These are phyloP conservation scores for Drosophila chauvacae DNA, from an alignment of 1,140 invertebrate genomes.

Conservation along the genomic window DNA sequence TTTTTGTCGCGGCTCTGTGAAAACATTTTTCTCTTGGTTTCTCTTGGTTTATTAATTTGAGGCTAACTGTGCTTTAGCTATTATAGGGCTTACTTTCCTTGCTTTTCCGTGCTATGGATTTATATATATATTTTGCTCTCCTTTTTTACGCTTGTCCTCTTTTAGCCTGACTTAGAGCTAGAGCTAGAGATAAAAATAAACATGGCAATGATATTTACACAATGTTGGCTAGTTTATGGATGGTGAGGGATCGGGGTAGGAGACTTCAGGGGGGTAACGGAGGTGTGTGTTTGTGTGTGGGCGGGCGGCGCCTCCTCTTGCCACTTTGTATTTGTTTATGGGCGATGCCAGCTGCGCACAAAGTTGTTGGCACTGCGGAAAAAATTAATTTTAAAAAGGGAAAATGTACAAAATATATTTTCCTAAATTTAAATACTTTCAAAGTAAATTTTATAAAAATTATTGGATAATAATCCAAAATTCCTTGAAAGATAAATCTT, in stretches of 20 bases:
- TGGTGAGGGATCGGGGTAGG: neutral
- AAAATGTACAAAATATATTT: neutral
- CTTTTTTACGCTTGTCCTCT: conserved; percentile 31
- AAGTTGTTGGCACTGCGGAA: conserved; percentile 46
- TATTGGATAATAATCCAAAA: accelerated
- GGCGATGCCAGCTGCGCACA: conserved; percentile 66
- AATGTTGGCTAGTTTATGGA: conserved; percentile 60
- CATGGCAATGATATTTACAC: conserved; percentile 81
- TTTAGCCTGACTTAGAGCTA: conserved; percentile 68
- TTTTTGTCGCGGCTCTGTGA: conserved; percentile 6
- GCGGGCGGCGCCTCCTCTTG: conserved; percentile 31
- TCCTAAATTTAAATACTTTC: neutral
- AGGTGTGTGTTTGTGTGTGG: conserved; percentile 2
- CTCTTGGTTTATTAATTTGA: conserved; percentile 56
- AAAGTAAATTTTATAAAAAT: neutral
- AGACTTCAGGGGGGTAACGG: conserved; percentile 9
- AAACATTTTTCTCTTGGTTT: conserved; percentile 17
- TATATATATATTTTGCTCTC: conserved; percentile 11
- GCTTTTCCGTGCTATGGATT: conserved; percentile 44
- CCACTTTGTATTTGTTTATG: conserved; percentile 81
- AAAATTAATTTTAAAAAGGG: neutral
- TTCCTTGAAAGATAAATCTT: neutral
- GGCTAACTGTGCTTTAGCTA: conserved; percentile 61
- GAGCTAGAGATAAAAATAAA: conserved; percentile 80
- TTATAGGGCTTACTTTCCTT: conserved; percentile 41